Evolutionary conservation across 92 coral and sea anemone genomes (phyloP), one percentile per base, ranked within the genome.

Genomic region (Pocillopora grandis): DNA sequence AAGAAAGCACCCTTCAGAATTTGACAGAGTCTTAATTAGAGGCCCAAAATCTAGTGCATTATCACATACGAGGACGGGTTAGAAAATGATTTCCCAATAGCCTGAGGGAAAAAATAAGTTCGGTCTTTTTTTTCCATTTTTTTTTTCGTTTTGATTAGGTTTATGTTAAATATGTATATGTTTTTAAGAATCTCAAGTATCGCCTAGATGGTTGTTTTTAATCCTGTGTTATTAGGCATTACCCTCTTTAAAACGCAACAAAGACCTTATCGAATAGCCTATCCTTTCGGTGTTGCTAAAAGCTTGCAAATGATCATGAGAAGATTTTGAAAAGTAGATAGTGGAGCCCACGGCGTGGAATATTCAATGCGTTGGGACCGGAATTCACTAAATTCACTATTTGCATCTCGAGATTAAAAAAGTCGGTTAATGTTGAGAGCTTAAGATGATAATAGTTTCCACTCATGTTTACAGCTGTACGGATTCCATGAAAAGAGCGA

Each of bases 341-440:
- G 12, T 20, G 42, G 9, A 55, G 65, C 66, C 63, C 57, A 7
- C 84, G 52, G 42, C 27, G 42, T 18, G 9, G 64, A 69, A 58
- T 52, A 67, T 18, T 35, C 67, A 57, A 55, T 68, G 70, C 52
- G 75, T 35, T 31, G 67, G 35, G 56, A 68, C 76, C 76, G 76
- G 76, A 79, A 52, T 79, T 69, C 55, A 69, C 52, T 13, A 55
- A 72, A 66, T 7, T 16, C 62, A 42, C 49, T 55, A 66, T 66
- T 79, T 66, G 20, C 75, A 52, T 16, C 31, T 55, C n/a, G 64
- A 66, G 74, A 66, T 52, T 52, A 79, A 66, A 21, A 66, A 19
- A 42, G 62, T 57, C 57, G 76, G 76, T 80, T 33, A 18, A 69
- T 31, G 42, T 56, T 62, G 35, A 67, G 76, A 19, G 52, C 73